Base-by-base conservation (phyloP, 2,888 invertebrate species). In the Invenusta paracnida region DNA sequence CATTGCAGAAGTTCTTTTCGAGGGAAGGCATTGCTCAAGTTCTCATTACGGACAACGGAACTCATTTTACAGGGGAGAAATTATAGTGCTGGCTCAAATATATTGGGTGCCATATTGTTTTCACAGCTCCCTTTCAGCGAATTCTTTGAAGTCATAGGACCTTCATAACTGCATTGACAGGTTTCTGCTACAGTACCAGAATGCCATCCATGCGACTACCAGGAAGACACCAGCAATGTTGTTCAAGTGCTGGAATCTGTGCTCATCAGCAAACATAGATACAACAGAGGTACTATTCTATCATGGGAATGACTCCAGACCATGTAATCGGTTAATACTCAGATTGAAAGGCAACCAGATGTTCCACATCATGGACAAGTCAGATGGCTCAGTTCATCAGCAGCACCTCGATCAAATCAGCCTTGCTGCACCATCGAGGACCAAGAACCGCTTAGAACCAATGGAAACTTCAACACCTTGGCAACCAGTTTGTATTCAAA, bases 11-110 rank as follows among this genome's bases (percentile, higher is more conserved):
- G n/a, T 79, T 79, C 29, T 79, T 79, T 11, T 48, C n/a, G 25
- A 29, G 81, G 29, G 81, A 79, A 79, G 81, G 81, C 11, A 79
- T 79, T 25, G 81, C 81, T 79, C 81, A 28, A 28, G 81, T 79
- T 79, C 81, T 79, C 11, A n/a, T 79, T 25, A 79, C n/a, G 25
- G 81, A 79, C 81, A 79, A 79, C n/a, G 81, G 81, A n/a, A 79
- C 25, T 25, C 81, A 79, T 79, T 79, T 79, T 79, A 28, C 81
- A 2, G 11, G 81, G 25, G 25, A 79, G 29, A 79, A 79, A 28
- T 29, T 79, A n/a, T 25, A n/a, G n/a, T n/a, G n/a, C n/a, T n/a
- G n/a, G n/a, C n/a, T n/a, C n/a, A n/a, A n/a, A n/a, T n/a, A 5
- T 25, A 79, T 79, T 29, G 81, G 81, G n/a, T 79, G 81, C 81